Evolutionary conservation across 2,113 vertebrate genomes (phyloP), one percentile per base, ranked within the genome.

Genomic region (Tiliqua scincoides): DNA sequence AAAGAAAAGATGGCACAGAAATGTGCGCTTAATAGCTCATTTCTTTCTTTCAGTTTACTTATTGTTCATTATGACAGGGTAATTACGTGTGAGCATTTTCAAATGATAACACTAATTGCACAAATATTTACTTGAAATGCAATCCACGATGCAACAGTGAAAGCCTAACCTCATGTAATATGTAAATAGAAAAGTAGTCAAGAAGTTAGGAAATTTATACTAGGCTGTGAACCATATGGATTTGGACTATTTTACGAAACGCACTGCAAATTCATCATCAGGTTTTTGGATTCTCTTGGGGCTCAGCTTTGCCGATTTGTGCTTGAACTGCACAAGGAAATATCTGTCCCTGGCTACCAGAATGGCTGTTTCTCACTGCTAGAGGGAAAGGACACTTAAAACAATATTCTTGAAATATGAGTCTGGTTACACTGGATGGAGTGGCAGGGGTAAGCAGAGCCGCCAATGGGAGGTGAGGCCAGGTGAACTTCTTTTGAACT

Each of bases 1-100:
- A 32, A 88, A 73, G 3, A 79, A 1, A 43, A 79, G 27, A 71
- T 74, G 4, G 75, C 37, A 37, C 17, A 32, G 37, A 87, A n/a
- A 83, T 93, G 84, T 85, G 12, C 52, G n/a, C 91, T 91, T 87
- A 73, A 80, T 80, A 80, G 73, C 92, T 67, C 76, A 80, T n/a
- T 80, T 11, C 23, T 32, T 35, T 74, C 48, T n/a, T 85, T 57
- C 20, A 59, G 61, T 37, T 84, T 82, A 48, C 88, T 43, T 85
- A 48, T 54, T 89, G 83, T 84, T 77, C 82, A 85, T 11, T 71
- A 35, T 48, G 40, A 37, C 84, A 27, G 1, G 78, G 71, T 85
- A 87, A 78, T 32, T 82, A 78, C 0, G 43, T 40, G 61, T 72
- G 35, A 35, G 25, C 70, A 48, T 71, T 70, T 85, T 84, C 40